Evolutionary conservation across 2,113 vertebrate genomes (phyloP).

Genomic region (Oncorhynchus gorbuscha): DNA sequence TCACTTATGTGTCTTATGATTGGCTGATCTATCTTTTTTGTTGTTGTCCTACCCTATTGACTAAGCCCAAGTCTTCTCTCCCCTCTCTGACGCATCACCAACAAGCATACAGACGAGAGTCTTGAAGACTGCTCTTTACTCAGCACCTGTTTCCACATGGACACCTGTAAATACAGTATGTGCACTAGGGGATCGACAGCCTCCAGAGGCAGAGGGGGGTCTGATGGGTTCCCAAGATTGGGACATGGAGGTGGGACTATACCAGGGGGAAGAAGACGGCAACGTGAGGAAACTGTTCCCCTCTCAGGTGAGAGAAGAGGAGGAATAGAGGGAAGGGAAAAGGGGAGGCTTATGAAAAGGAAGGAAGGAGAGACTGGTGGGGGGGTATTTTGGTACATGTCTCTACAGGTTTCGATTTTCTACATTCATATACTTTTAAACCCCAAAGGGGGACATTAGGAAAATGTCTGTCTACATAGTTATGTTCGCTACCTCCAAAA

Average conservation of each 20-base stretch:
- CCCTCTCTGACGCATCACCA: conserved; percentile 83
- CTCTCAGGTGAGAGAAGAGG: conserved; percentile 75
- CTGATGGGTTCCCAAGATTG: conserved; percentile 65
- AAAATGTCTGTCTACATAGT: too few species aligned
- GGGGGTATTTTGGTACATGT: too few species aligned
- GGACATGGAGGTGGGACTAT: conserved; percentile 77
- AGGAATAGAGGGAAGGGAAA: too few species aligned
- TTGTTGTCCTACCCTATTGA: not conserved
- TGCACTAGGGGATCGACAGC: conserved; percentile 91
- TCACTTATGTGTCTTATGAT: not conserved
- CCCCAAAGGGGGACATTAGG: too few species aligned
- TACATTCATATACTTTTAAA: too few species aligned
- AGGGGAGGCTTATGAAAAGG: too few species aligned
- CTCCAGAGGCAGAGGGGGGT: conserved; percentile 74
- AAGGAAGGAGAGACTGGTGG: too few species aligned
- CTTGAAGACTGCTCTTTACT: conserved; percentile 93
- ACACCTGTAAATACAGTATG: conserved; percentile 86
- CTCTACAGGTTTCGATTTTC: too few species aligned
- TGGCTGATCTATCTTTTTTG: not conserved
- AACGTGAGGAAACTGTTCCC: conserved; percentile 87
- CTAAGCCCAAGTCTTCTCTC: not conserved
- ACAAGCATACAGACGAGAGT: conserved; percentile 89
- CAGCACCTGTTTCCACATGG: conserved; percentile 91
- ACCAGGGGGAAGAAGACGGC: conserved; percentile 76
- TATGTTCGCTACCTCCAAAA: too few species aligned